A percentile compares a stretch with the other conserved stretches of the same genome.
Conservation (phyloP, 2,797 vertebrate species). For the Xenopus petersii region DNA sequence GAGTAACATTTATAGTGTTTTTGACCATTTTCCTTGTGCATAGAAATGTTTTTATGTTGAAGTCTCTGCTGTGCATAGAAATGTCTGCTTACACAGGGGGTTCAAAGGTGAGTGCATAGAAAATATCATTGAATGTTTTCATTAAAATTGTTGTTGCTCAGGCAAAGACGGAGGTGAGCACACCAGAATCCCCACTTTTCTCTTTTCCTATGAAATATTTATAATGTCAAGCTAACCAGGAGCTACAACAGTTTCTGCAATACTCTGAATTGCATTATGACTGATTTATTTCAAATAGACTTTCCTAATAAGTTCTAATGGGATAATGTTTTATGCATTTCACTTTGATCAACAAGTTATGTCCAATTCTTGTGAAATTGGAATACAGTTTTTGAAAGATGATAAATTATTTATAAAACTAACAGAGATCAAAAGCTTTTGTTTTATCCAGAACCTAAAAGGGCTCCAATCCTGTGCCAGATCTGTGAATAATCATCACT, state of each 20-base stretch:
- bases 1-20: too few species aligned
- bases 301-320: constrained; percentile 18
- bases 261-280: neutral
- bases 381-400: constrained; percentile 4
- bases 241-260: constrained; percentile 1
- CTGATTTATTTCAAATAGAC: constrained; percentile 5
- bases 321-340: constrained; percentile 12
- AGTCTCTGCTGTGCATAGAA: too few species aligned
- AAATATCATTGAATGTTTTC: too few species aligned
- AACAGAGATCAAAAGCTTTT: constrained; percentile 15
- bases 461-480: constrained; percentile 13
- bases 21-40: too few species aligned
- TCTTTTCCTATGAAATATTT: neutral
- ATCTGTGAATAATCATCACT: neutral
- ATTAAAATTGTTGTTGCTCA: too few species aligned
- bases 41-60: too few species aligned
- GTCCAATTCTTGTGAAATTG: constrained; percentile 5
- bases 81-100: too few species aligned
- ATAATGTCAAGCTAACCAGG: neutral
- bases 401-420: constrained; percentile 7
- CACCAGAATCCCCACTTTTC: too few species aligned
- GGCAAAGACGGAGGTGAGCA: too few species aligned
- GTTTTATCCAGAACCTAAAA: constrained; percentile 5
- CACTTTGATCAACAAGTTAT: constrained; percentile 22
- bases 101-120: neutral